Evolutionary conservation across 2,888 invertebrate genomes (phyloP).

Genomic region (Kryphioiulus occultus): DNA sequence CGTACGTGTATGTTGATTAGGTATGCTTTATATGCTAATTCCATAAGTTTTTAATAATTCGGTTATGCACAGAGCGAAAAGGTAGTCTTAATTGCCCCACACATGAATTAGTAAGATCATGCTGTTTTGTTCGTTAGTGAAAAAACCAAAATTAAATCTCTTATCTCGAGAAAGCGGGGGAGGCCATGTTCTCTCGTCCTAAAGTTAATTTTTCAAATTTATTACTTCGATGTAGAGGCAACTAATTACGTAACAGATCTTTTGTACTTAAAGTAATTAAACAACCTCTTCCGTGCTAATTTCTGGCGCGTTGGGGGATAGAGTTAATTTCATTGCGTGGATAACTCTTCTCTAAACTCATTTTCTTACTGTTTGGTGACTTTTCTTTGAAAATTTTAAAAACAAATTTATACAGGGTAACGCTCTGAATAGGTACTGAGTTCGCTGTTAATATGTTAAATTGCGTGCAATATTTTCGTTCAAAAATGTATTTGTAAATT

Average conservation of each 20-base stretch:
- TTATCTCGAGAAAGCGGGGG: neutral
- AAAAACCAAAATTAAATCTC: neutral
- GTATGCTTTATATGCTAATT: too few relatives aligned
- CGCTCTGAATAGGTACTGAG: neutral
- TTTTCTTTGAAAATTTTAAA: neutral
- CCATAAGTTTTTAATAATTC: too few relatives aligned
- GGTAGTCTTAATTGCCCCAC: too few relatives aligned
- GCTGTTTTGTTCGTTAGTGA: neutral
- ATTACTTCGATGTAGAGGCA: neutral
- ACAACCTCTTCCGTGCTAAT: neutral
- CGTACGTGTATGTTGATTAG: too few relatives aligned
- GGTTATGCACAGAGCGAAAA: too few relatives aligned
- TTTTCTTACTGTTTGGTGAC: neutral
- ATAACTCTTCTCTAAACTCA: slow-evolving; percentile 15
- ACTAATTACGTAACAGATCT: neutral
- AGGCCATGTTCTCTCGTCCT: neutral
- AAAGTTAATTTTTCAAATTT: neutral
- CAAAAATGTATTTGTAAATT: neutral
- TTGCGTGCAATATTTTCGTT: neutral
- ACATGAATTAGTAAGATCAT: neutral
- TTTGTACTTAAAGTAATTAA: slow-evolving; percentile 32
- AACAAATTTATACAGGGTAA: neutral
- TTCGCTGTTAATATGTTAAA: neutral
- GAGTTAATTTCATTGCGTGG: neutral
- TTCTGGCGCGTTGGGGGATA: neutral